Evolutionary conservation across 2,797 vertebrate genomes (phyloP).

Genomic region (Hyperoplus immaculatus): DNA sequence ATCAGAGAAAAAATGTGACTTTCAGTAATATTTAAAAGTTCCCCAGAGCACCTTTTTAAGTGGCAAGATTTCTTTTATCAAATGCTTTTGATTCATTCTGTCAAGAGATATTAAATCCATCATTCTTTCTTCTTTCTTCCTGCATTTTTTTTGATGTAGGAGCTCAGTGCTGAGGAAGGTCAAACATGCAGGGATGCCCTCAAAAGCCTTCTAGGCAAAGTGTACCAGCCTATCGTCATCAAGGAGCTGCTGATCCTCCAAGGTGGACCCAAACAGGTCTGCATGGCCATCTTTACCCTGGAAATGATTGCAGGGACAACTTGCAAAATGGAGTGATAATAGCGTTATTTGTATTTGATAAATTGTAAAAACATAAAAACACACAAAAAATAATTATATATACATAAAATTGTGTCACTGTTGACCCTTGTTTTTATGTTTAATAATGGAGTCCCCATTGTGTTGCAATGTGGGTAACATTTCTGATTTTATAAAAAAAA

Average conservation of each 20-base stretch:
- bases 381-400: no score
- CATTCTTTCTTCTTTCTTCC: not conserved
- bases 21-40: no score
- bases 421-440: not conserved
- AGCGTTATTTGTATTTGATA: not conserved
- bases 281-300: not conserved
- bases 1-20: no score
- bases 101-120: not conserved
- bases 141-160: slow-evolving; percentile 67
- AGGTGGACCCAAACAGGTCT: slow-evolving; percentile 90
- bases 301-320: not conserved
- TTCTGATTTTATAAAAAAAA: no score
- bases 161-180: slow-evolving; percentile 85
- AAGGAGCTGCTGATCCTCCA: slow-evolving; percentile 94
- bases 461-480: no score
- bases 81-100: not conserved
- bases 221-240: slow-evolving; percentile 93
- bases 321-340: not conserved
- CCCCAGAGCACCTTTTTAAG: no score
- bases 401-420: not conserved
- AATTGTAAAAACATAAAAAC: not conserved
- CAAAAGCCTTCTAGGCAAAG: slow-evolving; percentile 85
- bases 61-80: no score
- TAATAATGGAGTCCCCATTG: no score
- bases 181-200: slow-evolving; percentile 82